phyloP scores from a whole-genome alignment of 1,140 invertebrate genomes.

The Ptiloglossa arizonensis region DNA sequence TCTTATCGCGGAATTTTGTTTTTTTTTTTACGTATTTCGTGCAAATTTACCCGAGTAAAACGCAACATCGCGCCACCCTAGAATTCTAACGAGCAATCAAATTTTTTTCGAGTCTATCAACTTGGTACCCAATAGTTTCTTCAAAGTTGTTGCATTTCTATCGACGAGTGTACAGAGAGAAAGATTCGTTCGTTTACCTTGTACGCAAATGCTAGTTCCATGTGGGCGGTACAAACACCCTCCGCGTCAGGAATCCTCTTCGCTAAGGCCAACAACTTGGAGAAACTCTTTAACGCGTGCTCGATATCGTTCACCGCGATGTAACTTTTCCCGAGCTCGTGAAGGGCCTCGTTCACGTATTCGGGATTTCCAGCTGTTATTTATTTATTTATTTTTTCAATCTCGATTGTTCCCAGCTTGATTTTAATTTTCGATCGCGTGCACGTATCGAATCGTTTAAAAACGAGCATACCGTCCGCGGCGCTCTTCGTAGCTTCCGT shows the following conservation, averaged over 20 bases:
- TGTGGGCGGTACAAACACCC: slow-evolving; percentile 64
- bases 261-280: slow-evolving; percentile 54
- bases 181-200: too few relatives aligned
- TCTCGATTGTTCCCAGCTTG: background rate
- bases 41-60: too few relatives aligned
- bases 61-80: too few relatives aligned
- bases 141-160: too few relatives aligned
- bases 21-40: too few relatives aligned
- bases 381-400: too few relatives aligned
- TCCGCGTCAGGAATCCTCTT: slow-evolving; percentile 58
- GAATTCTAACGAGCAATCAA: too few relatives aligned
- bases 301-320: slow-evolving; percentile 35
- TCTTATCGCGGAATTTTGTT: too few relatives aligned
- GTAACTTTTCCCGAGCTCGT: slow-evolving; percentile 64
- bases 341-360: slow-evolving; percentile 52
- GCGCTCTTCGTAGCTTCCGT: slow-evolving; percentile 81
- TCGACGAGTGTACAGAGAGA: too few relatives aligned
- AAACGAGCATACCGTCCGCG: slow-evolving; percentile 76
- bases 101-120: too few relatives aligned
- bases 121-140: too few relatives aligned
- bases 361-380: slow-evolving; percentile 58
- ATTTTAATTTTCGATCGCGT: background rate
- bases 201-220: slow-evolving; percentile 62
- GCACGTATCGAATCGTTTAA: background rate
- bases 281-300: slow-evolving; percentile 58